Percentiles rank a stretch among this genome's conserved stretches.
phyloP scores from a whole-genome alignment of 2,797 vertebrate genomes.

The Protonibea diacanthus region DNA sequence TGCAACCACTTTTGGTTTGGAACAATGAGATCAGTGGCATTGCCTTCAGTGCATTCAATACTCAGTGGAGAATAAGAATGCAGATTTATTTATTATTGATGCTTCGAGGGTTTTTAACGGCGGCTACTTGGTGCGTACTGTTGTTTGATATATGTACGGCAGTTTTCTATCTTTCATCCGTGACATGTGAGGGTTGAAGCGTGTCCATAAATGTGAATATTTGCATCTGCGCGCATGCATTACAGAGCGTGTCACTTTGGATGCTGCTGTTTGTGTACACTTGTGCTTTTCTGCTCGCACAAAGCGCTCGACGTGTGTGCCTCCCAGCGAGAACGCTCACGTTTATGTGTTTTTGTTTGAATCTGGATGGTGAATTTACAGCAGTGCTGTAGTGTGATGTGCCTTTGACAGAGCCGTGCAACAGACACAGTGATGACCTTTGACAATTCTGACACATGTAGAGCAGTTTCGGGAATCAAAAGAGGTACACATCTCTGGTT shows the following conservation, averaged over 20 bases:
- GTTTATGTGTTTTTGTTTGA: slow-evolving; percentile 39
- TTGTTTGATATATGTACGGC: slow-evolving; percentile 63
- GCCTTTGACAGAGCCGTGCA: slow-evolving; percentile 38
- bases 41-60: slow-evolving; percentile 31
- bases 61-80: slow-evolving; percentile 37
- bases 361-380: slow-evolving; percentile 14
- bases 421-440: slow-evolving; percentile 46
- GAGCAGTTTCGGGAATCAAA: slow-evolving; percentile 45
- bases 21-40: slow-evolving; percentile 51
- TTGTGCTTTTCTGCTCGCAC: neutral
- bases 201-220: slow-evolving; percentile 45
- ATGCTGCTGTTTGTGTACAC: slow-evolving; percentile 3
- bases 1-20: slow-evolving; percentile 47
- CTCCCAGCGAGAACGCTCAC: neutral
- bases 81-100: slow-evolving; percentile 73
- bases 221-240: slow-evolving; percentile 46
- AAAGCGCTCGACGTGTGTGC: slow-evolving; percentile 1
- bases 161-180: slow-evolving; percentile 52
- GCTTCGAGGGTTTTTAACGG: slow-evolving; percentile 49
- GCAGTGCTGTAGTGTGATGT: slow-evolving; percentile 9
- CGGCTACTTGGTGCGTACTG: slow-evolving; percentile 46
- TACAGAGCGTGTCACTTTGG: slow-evolving; percentile 10
- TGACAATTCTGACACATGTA: slow-evolving; percentile 41
- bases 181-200: slow-evolving; percentile 48
- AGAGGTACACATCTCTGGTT: slow-evolving; percentile 19